Evolutionary conservation across 2,797 vertebrate species (phyloP), one percentile per base, ranked within the genome.

Genomic region (Poeciliopsis infans): DNA sequence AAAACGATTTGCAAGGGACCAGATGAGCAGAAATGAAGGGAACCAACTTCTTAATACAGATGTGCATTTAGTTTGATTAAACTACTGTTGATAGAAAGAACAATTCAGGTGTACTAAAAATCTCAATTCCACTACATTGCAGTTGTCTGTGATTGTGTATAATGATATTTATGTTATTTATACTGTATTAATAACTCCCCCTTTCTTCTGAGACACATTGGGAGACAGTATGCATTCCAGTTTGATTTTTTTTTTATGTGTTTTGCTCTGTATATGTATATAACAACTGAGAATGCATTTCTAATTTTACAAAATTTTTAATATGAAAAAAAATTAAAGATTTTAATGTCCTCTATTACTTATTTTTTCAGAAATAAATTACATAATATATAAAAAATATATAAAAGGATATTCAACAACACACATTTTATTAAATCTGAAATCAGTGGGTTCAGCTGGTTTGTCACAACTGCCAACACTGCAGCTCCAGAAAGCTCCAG

Each of bases 111-210:
- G 20, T 43, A n/a, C 39, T 28, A 28, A 43, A 45, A 83, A 15
- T 75, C 41, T 15, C 31, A 75, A 83, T 81, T 78, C 73, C 86
- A 92, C 91, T 90, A 90, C 88, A 84, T 76, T 77, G 71, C 7
- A 78, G 68, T 75, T 83, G 25, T 43, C 10, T 28, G 23, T 74
- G 39, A 46, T 41, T 83, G 64, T 86, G 79, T 86, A 61, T 72
- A 16, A 72, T 84, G 45, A 79, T 91, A 84, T 91, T 90, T 91
- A 81, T 85, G 77, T 79, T 90, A 88, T 93, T 91, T 91, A 86
- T 85, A 86, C 81, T 86, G 75, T 85, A 76, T 72, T 64, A 75
- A 28, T 76, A 90, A 88, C 79, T 83, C 81, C 83, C 55, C 57
- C 69, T 83, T 80, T 49, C 88, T 61, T 49, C 76, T 72, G 77